Evolutionary conservation across 2,888 invertebrate genomes (phyloP), one percentile per base, ranked within the genome.

Genomic region (Exephanes ischioxanthus): DNA sequence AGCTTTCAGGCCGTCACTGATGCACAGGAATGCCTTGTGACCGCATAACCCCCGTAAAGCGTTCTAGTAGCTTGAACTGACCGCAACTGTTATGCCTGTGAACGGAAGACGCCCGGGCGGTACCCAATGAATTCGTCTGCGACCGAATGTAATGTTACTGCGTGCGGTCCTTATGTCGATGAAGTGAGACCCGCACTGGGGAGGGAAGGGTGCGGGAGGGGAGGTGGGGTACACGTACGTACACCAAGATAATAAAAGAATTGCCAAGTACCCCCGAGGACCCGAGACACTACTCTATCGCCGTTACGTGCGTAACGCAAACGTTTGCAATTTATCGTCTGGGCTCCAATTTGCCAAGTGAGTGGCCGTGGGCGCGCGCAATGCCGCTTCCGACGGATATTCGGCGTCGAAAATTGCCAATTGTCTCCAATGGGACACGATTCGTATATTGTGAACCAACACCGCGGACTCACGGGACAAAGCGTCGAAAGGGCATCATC

Each of bases 91-190:
- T 91, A 88, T 91, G 92, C 92, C 92, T 92, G 92, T 92, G 92
- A 92, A 92, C 92, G 92, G 92, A 93, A 92, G 92, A 92, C 91
- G 90, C 90, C 87, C 89, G 89, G 89, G 88, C 88, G 86, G 89
- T 89, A 87, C 88, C 89, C 91, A 93, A 93, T 93, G 92, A 93
- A 93, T 92, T 92, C 91, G 92, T 92, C 93, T 93, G 93, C 91
- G 92, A 90, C 88, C 89, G 88, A 90, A 90, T 91, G 84, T 92
- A 92, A 92, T 92, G 90, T 92, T 92, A 92, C 91, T 92, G 92
- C 92, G 91, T 92, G 91, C 92, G 90, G 91, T 92, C 91, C 91
- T 91, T 90, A 89, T 85, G 88, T 85, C 88, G 89, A 89, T 88
- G 77, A 82, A 88, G 85, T 82, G 84, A 80, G 68, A 41, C 83